A percentile compares a stretch with the other conserved stretches of the same genome.
Conservation (phyloP, 2,888 invertebrate genomes). For the Gymnosoma rotundatum region DNA sequence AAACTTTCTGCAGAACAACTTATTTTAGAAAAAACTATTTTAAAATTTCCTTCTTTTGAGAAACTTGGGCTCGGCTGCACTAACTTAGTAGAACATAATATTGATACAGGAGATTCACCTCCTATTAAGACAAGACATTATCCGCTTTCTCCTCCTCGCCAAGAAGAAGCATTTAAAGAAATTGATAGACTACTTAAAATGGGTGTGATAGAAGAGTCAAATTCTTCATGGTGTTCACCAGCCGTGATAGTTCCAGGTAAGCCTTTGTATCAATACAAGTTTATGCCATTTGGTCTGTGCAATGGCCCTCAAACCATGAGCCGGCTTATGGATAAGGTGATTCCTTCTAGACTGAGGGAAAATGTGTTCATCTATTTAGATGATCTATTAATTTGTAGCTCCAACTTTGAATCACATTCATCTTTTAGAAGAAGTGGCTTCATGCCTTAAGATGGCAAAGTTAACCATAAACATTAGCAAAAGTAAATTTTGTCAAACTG, state of each 20-base stretch:
- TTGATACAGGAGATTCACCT: background rate
- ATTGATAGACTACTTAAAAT: slow-evolving; percentile 17
- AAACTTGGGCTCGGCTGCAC: too few relatives aligned
- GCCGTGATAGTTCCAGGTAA: slow-evolving; percentile 31
- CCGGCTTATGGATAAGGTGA: slow-evolving; percentile 44
- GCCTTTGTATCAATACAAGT: slow-evolving; percentile 60
- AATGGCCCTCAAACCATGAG: slow-evolving; percentile 61
- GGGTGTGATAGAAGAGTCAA: slow-evolving; percentile 45
- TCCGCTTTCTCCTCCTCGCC: slow-evolving; percentile 25
- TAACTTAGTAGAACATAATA: too few relatives aligned
- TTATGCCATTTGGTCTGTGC: slow-evolving; percentile 29
- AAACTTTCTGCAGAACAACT: slow-evolving; percentile 10
- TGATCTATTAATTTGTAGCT: slow-evolving; percentile 31
- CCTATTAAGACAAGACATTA: slow-evolving; percentile 41
- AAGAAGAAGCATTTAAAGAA: slow-evolving; percentile 28
- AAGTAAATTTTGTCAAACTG: slow-evolving; percentile 38
- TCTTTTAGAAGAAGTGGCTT: slow-evolving; percentile 15
- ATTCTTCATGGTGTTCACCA: slow-evolving; percentile 35
- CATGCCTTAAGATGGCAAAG: slow-evolving; percentile 1
- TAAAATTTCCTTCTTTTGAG: slow-evolving; percentile 10
- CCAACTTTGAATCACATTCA: slow-evolving; percentile 20
- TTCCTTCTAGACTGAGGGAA: slow-evolving; percentile 36
- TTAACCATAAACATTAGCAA: slow-evolving; percentile 32
- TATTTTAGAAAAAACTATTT: background rate
- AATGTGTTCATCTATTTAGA: slow-evolving; percentile 59